These are phyloP conservation scores for Drosophila serrata DNA, from an alignment of 1,140 invertebrate species.

Conservation along the genomic window DNA sequence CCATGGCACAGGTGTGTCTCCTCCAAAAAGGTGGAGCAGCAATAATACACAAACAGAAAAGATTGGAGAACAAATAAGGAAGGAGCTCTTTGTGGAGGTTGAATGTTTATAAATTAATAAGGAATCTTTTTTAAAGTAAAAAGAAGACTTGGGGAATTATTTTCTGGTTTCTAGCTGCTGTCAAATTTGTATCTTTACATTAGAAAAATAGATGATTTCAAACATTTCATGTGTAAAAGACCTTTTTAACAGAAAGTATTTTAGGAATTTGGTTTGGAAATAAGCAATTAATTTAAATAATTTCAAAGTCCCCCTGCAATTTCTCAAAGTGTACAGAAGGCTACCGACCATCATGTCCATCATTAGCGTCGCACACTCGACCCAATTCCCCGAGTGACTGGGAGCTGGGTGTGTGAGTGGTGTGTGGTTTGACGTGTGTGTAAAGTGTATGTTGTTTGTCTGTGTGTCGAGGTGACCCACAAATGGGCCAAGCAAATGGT, in stretches of 20 bases:
- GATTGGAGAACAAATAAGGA: neutral
- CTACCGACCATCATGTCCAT: constrained; percentile 17
- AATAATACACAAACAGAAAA: neutral
- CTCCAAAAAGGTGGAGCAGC: constrained; percentile 1
- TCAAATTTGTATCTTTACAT: neutral
- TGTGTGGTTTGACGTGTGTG: constrained; percentile 11
- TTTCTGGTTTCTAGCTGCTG: neutral
- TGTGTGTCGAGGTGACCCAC: constrained; percentile 2
- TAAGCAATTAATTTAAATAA: neutral
- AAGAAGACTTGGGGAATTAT: neutral
- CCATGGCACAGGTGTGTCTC: constrained; percentile 56
- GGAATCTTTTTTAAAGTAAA: neutral
- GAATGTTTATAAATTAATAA: neutral
- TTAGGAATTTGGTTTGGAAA: neutral
- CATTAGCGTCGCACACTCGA: constrained; percentile 31
- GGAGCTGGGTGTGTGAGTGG: constrained; percentile 17
- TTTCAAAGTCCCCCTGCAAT: no score
- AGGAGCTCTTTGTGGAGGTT: no score
- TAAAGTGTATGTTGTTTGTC: neutral
- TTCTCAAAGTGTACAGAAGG: neutral
- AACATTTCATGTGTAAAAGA: no score
- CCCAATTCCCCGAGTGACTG: constrained; percentile 53
- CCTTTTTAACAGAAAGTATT: neutral
- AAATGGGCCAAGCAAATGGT: constrained; percentile 9
- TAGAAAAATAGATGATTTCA: no score